phyloP scores from a whole-genome alignment of 2,888 invertebrate species.

The Drosophila incognita region DNA sequence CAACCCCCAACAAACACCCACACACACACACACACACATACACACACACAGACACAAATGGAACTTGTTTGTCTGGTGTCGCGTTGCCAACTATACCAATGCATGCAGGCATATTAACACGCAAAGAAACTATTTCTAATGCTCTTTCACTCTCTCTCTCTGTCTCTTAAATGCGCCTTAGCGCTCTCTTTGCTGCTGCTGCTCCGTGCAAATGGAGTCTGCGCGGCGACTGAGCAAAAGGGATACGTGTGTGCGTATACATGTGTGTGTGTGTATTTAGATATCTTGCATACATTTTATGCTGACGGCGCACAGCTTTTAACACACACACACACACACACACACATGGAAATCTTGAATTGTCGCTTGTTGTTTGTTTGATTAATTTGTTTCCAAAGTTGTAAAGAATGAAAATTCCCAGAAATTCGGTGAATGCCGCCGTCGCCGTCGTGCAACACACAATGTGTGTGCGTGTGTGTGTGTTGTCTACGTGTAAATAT shows the following conservation, averaged over 20 bases:
- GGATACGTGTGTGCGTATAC: slow-evolving; percentile 1
- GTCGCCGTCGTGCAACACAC: slow-evolving; percentile 1
- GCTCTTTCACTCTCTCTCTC: not conserved
- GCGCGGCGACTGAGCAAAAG: slow-evolving; percentile 47
- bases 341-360: slow-evolving; percentile 29
- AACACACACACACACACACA: slow-evolving; percentile 25
- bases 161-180: slow-evolving; percentile 18
- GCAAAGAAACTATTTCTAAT: slow-evolving; percentile 13
- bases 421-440: slow-evolving; percentile 66
- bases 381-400: slow-evolving; percentile 75
- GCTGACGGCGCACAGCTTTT: slow-evolving; percentile 62
- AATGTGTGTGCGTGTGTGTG: slow-evolving; percentile 34
- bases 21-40: not conserved
- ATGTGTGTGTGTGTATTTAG: slow-evolving; percentile 16
- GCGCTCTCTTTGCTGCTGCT: slow-evolving; percentile 9
- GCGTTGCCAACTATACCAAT: slow-evolving; percentile 48
- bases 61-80: slow-evolving; percentile 4
- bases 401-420: slow-evolving; percentile 60
- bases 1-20: slow-evolving; percentile 36
- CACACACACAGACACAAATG: not conserved
- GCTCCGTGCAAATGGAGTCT: slow-evolving; percentile 40
- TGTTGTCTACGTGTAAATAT: slow-evolving; percentile 72
- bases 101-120: not conserved
- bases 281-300: slow-evolving; percentile 33
- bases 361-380: slow-evolving; percentile 71